Conservation (phyloP, 2,797 vertebrate genomes). For the Crenichthys baileyi region DNA sequence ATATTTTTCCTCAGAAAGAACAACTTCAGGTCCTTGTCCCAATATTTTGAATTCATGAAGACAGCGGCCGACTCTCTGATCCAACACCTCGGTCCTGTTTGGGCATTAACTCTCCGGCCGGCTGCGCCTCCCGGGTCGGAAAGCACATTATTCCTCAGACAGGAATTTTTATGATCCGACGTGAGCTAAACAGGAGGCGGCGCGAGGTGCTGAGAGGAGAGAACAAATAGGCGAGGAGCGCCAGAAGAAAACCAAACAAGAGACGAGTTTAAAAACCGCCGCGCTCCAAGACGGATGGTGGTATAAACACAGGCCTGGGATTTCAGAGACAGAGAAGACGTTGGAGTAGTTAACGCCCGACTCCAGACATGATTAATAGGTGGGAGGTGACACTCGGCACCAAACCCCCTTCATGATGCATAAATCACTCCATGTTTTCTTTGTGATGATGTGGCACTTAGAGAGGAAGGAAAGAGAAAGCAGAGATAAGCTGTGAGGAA, state of each 20-base stretch:
- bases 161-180: conserved; percentile 69
- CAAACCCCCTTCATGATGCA: conserved; percentile 66
- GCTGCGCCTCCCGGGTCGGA: conserved; percentile 46
- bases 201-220: conserved; percentile 62
- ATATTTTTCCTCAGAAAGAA: conserved; percentile 55
- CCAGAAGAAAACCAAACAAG: conserved; percentile 64
- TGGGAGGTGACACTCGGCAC: conserved; percentile 64
- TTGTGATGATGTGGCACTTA: conserved; percentile 64
- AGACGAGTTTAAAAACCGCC: conserved; percentile 30
- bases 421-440: conserved; percentile 81
- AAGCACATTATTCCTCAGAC: conserved; percentile 61
- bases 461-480: conserved; percentile 12
- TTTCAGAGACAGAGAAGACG: conserved; percentile 55
- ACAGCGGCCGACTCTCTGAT: conserved; percentile 29
- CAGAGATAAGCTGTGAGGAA: conserved; percentile 1
- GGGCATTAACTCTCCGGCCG: conserved; percentile 35
- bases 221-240: conserved; percentile 59
- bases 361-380: conserved; percentile 69
- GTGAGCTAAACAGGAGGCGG: conserved; percentile 60
- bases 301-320: conserved; percentile 61
- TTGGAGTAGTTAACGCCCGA: conserved; percentile 60
- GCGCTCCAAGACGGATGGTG: conserved; percentile 49
- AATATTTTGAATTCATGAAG: conserved; percentile 60
- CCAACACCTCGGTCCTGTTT: conserved; percentile 24
- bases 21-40: conserved; percentile 52